Evolutionary conservation across 2,888 invertebrate species (phyloP).

Genomic region (Brachypterus glaber): DNA sequence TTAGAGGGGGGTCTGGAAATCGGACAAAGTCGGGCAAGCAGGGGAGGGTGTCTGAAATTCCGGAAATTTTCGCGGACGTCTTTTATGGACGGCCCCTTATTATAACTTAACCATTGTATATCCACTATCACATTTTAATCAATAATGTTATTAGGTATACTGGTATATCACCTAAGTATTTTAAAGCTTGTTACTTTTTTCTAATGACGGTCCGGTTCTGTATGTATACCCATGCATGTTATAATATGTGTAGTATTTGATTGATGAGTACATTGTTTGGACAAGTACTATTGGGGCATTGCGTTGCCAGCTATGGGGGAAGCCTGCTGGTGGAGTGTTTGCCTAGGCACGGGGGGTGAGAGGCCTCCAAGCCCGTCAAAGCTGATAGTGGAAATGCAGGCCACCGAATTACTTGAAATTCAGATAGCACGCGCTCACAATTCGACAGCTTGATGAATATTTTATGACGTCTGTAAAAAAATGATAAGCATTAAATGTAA

Average conservation of each 20-base stretch:
- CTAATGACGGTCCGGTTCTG: too few relatives aligned
- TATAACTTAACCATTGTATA: too few relatives aligned
- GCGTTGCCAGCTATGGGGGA: slow-evolving; percentile 22
- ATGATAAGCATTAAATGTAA: slow-evolving; percentile 9
- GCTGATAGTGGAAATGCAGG: slow-evolving; percentile 11
- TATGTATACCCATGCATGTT: too few relatives aligned
- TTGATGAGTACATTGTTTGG: slow-evolving; percentile 39
- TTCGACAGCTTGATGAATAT: slow-evolving; percentile 6
- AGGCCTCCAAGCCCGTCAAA: slow-evolving; percentile 10
- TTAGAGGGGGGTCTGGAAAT: too few relatives aligned
- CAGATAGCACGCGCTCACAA: slow-evolving; percentile 27
- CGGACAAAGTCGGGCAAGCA: too few relatives aligned
- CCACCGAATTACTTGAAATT: slow-evolving; percentile 29
- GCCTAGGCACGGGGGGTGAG: slow-evolving; percentile 27
- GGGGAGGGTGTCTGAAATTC: too few relatives aligned
- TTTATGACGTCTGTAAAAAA: slow-evolving; percentile 7
- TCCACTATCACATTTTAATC: too few relatives aligned
- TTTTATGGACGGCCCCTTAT: too few relatives aligned
- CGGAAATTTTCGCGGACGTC: too few relatives aligned
- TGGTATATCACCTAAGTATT: too few relatives aligned
- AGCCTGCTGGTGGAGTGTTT: slow-evolving; percentile 37
- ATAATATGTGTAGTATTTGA: slow-evolving; percentile 35
- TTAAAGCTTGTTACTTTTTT: too few relatives aligned
- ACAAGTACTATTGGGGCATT: slow-evolving; percentile 34
- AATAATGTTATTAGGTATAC: too few relatives aligned